These are phyloP conservation scores for Camponotus pennsylvanicus DNA, from an alignment of 1,140 invertebrate genomes.

Conservation along the genomic window DNA sequence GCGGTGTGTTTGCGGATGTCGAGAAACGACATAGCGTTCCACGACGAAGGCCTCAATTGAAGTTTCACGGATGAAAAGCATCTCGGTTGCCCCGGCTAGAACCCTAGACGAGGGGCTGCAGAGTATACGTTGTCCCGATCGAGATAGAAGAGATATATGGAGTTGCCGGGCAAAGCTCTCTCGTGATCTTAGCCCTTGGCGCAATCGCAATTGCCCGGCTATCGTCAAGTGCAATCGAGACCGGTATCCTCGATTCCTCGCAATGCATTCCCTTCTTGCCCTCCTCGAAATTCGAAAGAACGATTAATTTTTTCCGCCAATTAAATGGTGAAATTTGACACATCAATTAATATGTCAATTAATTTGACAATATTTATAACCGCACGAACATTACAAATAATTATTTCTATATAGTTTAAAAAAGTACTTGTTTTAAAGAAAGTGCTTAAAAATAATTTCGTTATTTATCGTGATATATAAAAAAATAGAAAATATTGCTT, in stretches of 20 bases:
- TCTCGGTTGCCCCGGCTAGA: conserved; percentile 28
- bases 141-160: conserved; percentile 67
- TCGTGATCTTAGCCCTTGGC: conserved; percentile 64
- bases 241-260: conserved; percentile 42
- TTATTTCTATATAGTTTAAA: too few species aligned
- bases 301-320: not conserved
- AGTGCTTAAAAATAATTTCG: too few species aligned
- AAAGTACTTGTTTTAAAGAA: too few species aligned
- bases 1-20: conserved; percentile 22
- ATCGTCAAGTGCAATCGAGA: conserved; percentile 58
- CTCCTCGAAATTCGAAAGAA: conserved; percentile 11
- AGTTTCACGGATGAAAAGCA: conserved; percentile 54
- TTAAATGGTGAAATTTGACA: not conserved
- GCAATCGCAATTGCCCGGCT: conserved; percentile 61
- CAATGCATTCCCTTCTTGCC: not conserved
- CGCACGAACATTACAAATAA: too few species aligned
- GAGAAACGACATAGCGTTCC: conserved; percentile 22
- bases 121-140: conserved; percentile 60
- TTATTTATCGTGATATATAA: too few species aligned
- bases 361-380: too few species aligned
- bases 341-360: too few species aligned
- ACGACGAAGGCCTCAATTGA: conserved; percentile 48
- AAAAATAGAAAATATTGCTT: not conserved
- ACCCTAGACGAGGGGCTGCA: conserved; percentile 44
- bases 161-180: conserved; percentile 45